Evolutionary conservation across 2,888 invertebrate genomes (phyloP).

Genomic region (Coelinius sp.): DNA sequence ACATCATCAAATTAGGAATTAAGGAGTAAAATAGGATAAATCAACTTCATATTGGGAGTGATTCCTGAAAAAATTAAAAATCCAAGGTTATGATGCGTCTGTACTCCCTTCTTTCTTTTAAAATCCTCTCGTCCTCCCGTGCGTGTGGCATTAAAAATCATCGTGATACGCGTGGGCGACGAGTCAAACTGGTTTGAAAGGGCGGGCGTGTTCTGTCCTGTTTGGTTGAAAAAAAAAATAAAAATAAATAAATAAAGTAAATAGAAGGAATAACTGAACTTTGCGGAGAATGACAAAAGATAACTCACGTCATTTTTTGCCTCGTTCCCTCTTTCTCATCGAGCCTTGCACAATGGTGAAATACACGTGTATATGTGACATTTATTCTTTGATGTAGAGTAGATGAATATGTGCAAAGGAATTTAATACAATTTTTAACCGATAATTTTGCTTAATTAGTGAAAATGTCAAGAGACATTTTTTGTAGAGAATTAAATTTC

Average conservation of each 20-base stretch:
- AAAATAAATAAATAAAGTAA: too few relatives aligned
- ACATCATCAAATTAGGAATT: too few relatives aligned
- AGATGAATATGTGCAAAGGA: too few relatives aligned
- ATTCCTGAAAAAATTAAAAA: background rate
- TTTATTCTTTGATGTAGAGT: too few relatives aligned
- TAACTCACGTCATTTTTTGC: background rate
- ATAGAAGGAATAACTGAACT: conserved; percentile 13
- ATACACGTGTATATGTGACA: too few relatives aligned
- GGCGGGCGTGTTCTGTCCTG: conserved; percentile 32
- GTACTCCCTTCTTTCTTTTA: background rate
- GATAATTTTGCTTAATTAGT: too few relatives aligned
- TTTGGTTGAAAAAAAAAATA: background rate
- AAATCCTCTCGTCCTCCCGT: background rate
- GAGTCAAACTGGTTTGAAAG: conserved; percentile 53
- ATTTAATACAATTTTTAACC: too few relatives aligned
- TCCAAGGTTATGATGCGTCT: conserved; percentile 24
- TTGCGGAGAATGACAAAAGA: conserved; percentile 22
- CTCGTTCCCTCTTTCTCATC: too few relatives aligned
- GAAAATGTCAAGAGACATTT: too few relatives aligned
- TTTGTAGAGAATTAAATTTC: too few relatives aligned
- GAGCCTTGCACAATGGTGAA: too few relatives aligned
- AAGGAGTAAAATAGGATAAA: too few relatives aligned
- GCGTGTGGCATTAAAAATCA: conserved; percentile 26
- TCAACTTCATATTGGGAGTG: background rate
- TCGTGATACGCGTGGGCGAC: conserved; percentile 50